Percentiles rank a stretch among this genome's conserved stretches.
Evolutionary conservation across 1,140 invertebrate species (phyloP).

Genomic region (Drosophila busckii): DNA sequence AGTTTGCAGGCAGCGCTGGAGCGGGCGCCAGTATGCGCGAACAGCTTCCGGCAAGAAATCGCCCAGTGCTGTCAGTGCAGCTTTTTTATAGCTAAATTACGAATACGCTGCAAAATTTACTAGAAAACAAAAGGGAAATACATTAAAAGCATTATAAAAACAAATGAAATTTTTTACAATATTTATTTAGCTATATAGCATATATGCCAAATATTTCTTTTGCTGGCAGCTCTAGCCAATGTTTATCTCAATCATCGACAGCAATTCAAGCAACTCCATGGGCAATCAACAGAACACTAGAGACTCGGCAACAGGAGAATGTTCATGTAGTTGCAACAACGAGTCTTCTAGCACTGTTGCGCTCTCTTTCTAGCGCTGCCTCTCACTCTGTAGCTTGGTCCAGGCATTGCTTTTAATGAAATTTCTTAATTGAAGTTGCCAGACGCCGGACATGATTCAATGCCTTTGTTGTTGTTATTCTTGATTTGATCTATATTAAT

Average conservation of each 20-base stretch:
- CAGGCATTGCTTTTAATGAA: slow-evolving; percentile 55
- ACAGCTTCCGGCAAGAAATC: slow-evolving; percentile 66
- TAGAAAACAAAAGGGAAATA: too few relatives aligned
- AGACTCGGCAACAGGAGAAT: slow-evolving; percentile 12
- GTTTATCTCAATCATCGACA: slow-evolving; percentile 71
- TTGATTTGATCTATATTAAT: slow-evolving; percentile 76
- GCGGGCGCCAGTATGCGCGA: slow-evolving; percentile 38
- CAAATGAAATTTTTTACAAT: too few relatives aligned
- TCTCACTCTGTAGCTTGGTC: slow-evolving; percentile 3
- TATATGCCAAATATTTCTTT: too few relatives aligned
- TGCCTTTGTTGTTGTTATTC: slow-evolving; percentile 28
- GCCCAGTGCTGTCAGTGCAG: too few relatives aligned
- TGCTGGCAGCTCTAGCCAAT: too few relatives aligned
- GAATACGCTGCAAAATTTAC: too few relatives aligned
- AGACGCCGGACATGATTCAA: slow-evolving; percentile 61
- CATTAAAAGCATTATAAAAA: too few relatives aligned
- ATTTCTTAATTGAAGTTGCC: slow-evolving; percentile 74
- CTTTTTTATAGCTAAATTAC: too few relatives aligned
- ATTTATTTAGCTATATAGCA: too few relatives aligned
- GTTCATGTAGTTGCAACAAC: slow-evolving; percentile 5
- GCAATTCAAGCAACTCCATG: slow-evolving; percentile 46
- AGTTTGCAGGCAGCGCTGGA: slow-evolving; percentile 1
- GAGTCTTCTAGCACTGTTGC: slow-evolving; percentile 24
- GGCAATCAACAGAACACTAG: slow-evolving; percentile 29
- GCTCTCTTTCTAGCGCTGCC: slow-evolving; percentile 30